Percentiles rank a stretch among this genome's conserved stretches.
Evolutionary conservation across 2,888 invertebrate species (phyloP).

Genomic region (Pheosia gnoma): DNA sequence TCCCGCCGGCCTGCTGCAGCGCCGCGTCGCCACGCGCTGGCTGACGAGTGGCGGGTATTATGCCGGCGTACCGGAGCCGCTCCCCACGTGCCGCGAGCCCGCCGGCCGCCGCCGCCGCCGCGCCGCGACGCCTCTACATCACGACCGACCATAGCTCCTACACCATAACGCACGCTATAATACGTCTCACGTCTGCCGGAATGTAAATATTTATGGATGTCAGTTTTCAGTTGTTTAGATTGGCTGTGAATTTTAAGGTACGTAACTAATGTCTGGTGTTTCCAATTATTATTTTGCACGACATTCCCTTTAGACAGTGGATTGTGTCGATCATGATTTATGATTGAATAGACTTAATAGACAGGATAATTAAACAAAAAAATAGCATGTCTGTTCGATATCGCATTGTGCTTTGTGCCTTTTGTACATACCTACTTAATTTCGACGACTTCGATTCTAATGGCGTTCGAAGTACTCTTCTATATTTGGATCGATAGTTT

Average conservation of each 20-base stretch:
- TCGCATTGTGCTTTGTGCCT: conserved; percentile 72
- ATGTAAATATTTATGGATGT: conserved; percentile 84
- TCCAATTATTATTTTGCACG: conserved; percentile 62
- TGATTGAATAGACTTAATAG: conserved; percentile 29
- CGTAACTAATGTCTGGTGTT: conserved; percentile 71
- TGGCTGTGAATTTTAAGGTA: conserved; percentile 84
- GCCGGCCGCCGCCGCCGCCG: conserved; percentile 56
- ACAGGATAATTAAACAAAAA: conserved; percentile 50
- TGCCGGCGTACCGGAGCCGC: conserved; percentile 73
- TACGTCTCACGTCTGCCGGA: conserved; percentile 72
- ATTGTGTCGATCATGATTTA: conserved; percentile 17
- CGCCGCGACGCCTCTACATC: conserved; percentile 51
- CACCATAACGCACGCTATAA: conserved; percentile 68
- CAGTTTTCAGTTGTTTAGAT: conserved; percentile 84
- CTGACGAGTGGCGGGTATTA: conserved; percentile 62
- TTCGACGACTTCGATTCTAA: conserved; percentile 68
- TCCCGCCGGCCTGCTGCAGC: conserved; percentile 48
- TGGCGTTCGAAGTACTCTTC: conserved; percentile 75
- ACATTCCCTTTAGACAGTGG: conserved; percentile 50
- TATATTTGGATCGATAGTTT: conserved; percentile 80
- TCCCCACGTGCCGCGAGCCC: conserved; percentile 66
- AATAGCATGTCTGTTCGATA: conserved; percentile 67
- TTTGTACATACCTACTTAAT: conserved; percentile 66
- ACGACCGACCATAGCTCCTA: conserved; percentile 51
- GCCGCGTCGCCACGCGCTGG: conserved; percentile 43